Base-by-base conservation (phyloP, 2,113 vertebrate genomes). In the Dicrurus megarhynchus region DNA sequence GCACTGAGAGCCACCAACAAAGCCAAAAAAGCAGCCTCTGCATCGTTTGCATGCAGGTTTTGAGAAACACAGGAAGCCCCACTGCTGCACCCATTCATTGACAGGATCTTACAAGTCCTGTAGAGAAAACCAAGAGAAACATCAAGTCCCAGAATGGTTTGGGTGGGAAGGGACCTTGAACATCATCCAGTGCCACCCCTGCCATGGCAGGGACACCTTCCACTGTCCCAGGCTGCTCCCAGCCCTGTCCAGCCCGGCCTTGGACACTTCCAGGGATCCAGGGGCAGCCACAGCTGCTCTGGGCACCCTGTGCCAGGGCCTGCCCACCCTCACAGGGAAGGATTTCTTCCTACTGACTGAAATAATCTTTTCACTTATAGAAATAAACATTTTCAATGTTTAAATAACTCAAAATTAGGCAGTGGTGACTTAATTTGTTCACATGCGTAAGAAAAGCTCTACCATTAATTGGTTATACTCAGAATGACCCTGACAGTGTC, bases 271-370 rank as follows among this genome's bases (percentile, higher is more conserved):
- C 67, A 88, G 30, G 24, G 75, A n/a, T 55, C n/a, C n/a, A n/a
- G 85, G 42, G 35, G 17, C 75, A 88, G 20, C 49, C 85, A 4
- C 65, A 55, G 56, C 32, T 73, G 0, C 57, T 56, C 75, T 71
- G 57, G 46, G 55, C 17, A 37, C 6, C 21, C 33, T 52, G 63
- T 77, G 63, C 64, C 55, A 53, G 84, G 46, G 33, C 10, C 22
- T 70, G 0, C 0, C 5, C 76, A 57, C 6, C 22, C 59, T 20
- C 22, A 0, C 10, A 59, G 3, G 10, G 13, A 59, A 16, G 19
- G 9, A 74, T 52, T 82, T 9, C 19, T 52, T 59, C 53, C 17
- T 46, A 39, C 3, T n/a, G 15, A 67, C 23, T 50, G 23, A 80
- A 93, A 91, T 4, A 9, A 79, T 22, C n/a, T 80, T 77, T 46